Percentiles rank a stretch among this genome's conserved stretches.
Conservation (phyloP, 1,140 invertebrate species). For the Bradynema listronoti region DNA sequence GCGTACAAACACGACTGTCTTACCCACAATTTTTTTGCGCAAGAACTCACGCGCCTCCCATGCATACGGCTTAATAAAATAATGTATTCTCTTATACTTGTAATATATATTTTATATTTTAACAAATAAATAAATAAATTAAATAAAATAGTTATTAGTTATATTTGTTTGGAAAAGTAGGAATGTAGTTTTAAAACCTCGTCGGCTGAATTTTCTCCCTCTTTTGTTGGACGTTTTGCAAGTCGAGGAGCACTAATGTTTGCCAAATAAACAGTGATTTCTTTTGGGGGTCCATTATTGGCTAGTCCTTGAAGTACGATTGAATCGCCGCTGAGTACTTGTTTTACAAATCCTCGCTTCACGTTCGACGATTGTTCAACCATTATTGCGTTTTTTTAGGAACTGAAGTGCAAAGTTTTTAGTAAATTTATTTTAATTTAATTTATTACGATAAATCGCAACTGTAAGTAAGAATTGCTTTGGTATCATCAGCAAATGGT, state of each 20-base stretch:
- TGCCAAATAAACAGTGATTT: constrained; percentile 79
- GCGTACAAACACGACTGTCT: constrained; percentile 71
- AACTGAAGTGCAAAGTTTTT: too few relatives aligned
- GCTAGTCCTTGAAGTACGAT: constrained; percentile 74
- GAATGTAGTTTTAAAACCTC: constrained; percentile 19
- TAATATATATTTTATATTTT: too few relatives aligned
- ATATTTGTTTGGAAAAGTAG: constrained; percentile 14
- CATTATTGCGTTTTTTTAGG: too few relatives aligned
- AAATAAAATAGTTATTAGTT: background rate
- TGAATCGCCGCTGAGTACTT: constrained; percentile 73
- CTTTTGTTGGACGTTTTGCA: constrained; percentile 67
- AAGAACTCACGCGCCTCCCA: constrained; percentile 92
- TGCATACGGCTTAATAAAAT: constrained; percentile 68
- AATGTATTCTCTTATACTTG: background rate
- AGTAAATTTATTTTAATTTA: too few relatives aligned
- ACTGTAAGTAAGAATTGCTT: too few relatives aligned
- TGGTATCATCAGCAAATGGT: too few relatives aligned
- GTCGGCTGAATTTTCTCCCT: constrained; percentile 60
- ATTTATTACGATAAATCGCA: too few relatives aligned
- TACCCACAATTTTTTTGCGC: constrained; percentile 80
- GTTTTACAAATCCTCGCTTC: constrained; percentile 43
- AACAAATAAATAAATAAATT: too few relatives aligned
- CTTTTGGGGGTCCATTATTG: constrained; percentile 75
- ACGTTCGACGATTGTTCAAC: constrained; percentile 11
- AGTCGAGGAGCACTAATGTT: constrained; percentile 85